phyloP scores from a whole-genome alignment of 2,888 invertebrate species.

The Cylloceria caligata region DNA sequence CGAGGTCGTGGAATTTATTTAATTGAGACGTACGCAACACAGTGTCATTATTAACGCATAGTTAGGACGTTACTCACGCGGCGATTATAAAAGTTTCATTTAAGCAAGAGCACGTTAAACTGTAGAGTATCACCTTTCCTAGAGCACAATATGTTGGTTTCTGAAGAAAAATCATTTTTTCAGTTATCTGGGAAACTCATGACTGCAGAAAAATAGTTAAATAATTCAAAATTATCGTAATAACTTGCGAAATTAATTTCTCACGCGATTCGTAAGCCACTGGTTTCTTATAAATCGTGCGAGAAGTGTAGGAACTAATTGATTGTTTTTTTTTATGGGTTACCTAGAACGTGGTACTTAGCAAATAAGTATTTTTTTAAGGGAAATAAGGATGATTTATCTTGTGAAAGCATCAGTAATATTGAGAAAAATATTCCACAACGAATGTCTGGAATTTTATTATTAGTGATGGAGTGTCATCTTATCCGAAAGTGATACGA shows the following conservation, averaged over 20 bases:
- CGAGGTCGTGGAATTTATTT: constrained; percentile 55
- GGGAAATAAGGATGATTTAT: no score
- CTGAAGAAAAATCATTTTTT: background rate
- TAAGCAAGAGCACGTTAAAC: background rate
- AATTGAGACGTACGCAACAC: constrained; percentile 56
- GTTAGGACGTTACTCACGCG: background rate
- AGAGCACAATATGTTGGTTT: background rate
- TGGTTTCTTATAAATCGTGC: background rate
- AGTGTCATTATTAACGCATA: constrained; percentile 34
- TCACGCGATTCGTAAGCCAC: background rate
- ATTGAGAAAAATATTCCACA: background rate
- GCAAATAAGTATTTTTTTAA: no score
- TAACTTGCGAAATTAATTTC: no score
- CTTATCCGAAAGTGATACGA: no score
- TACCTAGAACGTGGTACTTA: background rate
- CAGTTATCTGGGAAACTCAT: background rate
- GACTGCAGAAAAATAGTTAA: background rate
- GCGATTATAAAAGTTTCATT: background rate
- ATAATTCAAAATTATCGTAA: background rate
- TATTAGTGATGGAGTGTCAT: no score
- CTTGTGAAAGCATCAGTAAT: no score
- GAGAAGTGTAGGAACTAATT: background rate
- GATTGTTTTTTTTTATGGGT: background rate
- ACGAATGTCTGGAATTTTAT: no score
- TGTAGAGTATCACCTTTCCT: background rate